Evolutionary conservation across 2,797 vertebrate genomes (phyloP).

Genomic region (Eleutherodactylus coqui): DNA sequence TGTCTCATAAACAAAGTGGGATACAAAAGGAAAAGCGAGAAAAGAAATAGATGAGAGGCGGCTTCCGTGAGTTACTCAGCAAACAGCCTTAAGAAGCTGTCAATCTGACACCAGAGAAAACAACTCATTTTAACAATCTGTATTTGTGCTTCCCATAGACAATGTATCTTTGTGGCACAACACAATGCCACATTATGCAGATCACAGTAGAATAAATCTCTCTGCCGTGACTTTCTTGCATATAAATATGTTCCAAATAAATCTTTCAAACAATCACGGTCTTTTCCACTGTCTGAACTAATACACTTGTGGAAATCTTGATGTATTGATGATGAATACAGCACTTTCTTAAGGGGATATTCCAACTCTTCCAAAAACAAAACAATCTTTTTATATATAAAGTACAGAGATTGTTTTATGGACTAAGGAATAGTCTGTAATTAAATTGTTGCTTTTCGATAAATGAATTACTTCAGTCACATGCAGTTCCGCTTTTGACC

Average conservation of each 20-base stretch:
- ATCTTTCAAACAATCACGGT: background rate
- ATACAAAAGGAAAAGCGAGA: background rate
- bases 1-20: background rate
- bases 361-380: background rate
- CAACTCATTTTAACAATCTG: background rate
- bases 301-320: background rate
- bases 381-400: too few relatives aligned
- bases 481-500: background rate
- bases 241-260: background rate
- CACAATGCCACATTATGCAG: background rate
- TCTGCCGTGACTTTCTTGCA: background rate
- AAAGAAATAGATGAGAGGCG: background rate
- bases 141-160: background rate
- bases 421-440: too few relatives aligned
- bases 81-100: slow-evolving; percentile 8
- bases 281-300: background rate
- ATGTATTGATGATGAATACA: background rate
- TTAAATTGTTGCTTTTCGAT: too few relatives aligned
- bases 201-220: background rate
- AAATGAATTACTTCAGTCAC: background rate
- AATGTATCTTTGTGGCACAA: background rate
- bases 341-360: background rate
- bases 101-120: slow-evolving; percentile 17
- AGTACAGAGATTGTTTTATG: too few relatives aligned
- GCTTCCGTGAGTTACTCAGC: background rate